phyloP scores from a whole-genome alignment of 2,888 invertebrate species.

The Cyaniris semiargus region DNA sequence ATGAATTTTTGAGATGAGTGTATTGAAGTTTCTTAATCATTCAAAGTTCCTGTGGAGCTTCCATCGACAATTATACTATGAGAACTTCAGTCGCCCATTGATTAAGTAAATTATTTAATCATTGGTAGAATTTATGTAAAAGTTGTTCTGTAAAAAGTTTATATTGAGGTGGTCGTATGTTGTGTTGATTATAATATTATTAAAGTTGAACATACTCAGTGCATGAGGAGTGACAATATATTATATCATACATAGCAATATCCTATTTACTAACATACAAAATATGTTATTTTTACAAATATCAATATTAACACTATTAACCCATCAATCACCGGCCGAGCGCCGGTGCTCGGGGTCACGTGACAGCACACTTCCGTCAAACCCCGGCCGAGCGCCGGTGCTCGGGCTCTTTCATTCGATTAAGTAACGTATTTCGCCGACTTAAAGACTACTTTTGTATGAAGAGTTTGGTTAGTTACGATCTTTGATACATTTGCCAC shows the following conservation, averaged over 20 bases:
- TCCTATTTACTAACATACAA: not conserved
- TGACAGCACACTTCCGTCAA: too few relatives aligned
- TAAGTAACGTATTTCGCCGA: too few relatives aligned
- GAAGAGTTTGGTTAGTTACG: too few relatives aligned
- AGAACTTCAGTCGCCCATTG: not conserved
- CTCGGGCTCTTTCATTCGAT: too few relatives aligned
- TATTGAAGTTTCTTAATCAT: not conserved
- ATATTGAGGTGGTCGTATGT: slow-evolving; percentile 10
- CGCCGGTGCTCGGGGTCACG: too few relatives aligned
- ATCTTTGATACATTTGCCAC: too few relatives aligned
- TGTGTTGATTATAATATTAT: not conserved
- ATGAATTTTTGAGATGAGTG: not conserved
- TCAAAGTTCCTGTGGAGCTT: not conserved
- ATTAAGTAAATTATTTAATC: not conserved
- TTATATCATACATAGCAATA: not conserved
- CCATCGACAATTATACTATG: not conserved
- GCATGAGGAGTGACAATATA: not conserved
- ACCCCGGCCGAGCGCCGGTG: too few relatives aligned
- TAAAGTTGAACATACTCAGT: not conserved
- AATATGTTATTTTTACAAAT: not conserved
- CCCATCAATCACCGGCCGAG: too few relatives aligned
- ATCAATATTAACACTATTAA: not conserved
- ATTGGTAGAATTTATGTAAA: not conserved
- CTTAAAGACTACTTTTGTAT: too few relatives aligned
- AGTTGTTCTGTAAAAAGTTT: not conserved